A percentile compares a stretch with the other conserved stretches of the same genome.
Conservation (phyloP, 2,797 vertebrate genomes). For the Cuniculus paca region DNA sequence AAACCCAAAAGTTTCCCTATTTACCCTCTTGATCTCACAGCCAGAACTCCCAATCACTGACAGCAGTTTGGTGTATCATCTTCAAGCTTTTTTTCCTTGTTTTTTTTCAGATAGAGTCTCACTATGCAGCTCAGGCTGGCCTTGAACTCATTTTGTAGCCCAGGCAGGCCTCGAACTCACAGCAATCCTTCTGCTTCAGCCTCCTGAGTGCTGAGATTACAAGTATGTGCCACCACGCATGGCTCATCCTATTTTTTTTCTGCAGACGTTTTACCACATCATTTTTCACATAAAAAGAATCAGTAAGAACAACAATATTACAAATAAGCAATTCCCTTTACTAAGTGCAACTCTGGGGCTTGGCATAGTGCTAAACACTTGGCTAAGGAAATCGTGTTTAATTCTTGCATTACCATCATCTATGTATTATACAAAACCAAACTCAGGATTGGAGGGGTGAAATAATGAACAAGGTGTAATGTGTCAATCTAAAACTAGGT, state of each 20-base stretch:
- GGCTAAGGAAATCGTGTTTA: background rate
- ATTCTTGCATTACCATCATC: background rate
- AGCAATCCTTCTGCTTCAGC: background rate
- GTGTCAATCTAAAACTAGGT: conserved; percentile 27
- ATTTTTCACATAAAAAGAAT: conserved; percentile 13
- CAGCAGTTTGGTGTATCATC: background rate
- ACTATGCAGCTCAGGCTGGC: too few relatives aligned
- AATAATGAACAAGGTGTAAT: background rate
- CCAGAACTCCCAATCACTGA: background rate
- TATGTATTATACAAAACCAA: conserved; percentile 26
- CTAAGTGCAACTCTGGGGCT: background rate
- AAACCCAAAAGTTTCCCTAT: too few relatives aligned
- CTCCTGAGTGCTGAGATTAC: too few relatives aligned
- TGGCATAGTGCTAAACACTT: background rate
- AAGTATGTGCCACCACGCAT: background rate
- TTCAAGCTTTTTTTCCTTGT: background rate
- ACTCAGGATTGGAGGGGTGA: background rate
- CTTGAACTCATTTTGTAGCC: too few relatives aligned
- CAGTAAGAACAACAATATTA: background rate
- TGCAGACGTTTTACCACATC: background rate
- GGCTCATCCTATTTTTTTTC: background rate
- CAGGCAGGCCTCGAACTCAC: background rate
- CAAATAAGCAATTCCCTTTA: conserved; percentile 6
- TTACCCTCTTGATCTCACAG: background rate
- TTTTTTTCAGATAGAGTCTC: background rate